Base-by-base conservation (phyloP, 2,797 vertebrate species). In the Crenichthys baileyi region DNA sequence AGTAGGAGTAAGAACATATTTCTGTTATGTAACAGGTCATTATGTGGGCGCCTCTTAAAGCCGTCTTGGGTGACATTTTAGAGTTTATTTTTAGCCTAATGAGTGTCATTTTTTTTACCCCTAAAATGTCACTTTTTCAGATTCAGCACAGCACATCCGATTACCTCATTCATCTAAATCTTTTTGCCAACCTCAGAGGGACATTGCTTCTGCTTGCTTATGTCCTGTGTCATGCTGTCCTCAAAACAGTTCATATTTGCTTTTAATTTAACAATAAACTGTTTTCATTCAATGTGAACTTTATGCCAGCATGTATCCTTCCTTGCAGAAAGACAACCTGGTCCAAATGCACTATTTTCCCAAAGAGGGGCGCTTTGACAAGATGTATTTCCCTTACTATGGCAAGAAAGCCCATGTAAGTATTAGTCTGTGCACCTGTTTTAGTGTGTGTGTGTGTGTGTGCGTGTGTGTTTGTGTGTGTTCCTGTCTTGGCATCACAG, bases 321-420 rank as follows among this genome's bases (percentile, higher is more conserved):
- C 63, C 85, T 83, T 79, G 73, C 84, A 98, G 97, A 94, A 87
- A 89, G 94, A 92, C 67, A 88, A 29, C 51, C 78, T 76, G 7
- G 44, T 96, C 75, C 50, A 72, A 76, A 90, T 98, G 94, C 85
- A 84, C 76, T 96, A 96, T 89, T 99, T 96, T 90, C 98, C 98
- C 76, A 8, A 75, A 16, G 77, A 88, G 53, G 97, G 97, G 7
- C 76, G 50, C 1, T 93, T 99, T 91, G 97, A 99, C 89, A 96
- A 97, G 94, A 98, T 97, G 96, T 99, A 98, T 91, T 99, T 97
- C 91, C 98, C 98, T 13, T 99, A 99, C 90, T 99, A 98, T 60
- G 98, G 98, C 78, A 99, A 98, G 93, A 97, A 96, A 84, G 92
- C 94, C 46, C 98, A 99, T 39, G 98, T 99, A 95, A 99, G 98